Evolutionary conservation across 2,113 vertebrate genomes (phyloP).

Genomic region (Bos indicus): DNA sequence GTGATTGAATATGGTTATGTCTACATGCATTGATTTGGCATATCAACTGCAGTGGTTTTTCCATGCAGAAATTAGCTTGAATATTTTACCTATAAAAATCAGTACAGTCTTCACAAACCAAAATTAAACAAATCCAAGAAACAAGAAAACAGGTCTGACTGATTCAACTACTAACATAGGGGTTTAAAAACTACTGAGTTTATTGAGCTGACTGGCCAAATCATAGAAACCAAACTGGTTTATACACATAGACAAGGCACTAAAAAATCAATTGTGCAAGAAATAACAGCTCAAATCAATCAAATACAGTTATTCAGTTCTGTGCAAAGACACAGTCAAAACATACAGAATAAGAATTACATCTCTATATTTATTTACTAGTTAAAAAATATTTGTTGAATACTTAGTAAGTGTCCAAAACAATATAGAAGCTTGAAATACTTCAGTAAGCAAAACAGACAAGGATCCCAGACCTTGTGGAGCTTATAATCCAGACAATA

Average conservation of each 20-base stretch:
- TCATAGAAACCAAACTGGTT: constrained; percentile 21
- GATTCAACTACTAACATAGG: constrained; percentile 1
- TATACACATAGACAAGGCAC: background rate
- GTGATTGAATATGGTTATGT: constrained; percentile 20
- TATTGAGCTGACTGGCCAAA: background rate
- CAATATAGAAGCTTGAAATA: background rate
- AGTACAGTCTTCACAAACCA: background rate
- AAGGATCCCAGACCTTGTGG: background rate
- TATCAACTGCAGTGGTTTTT: constrained; percentile 22
- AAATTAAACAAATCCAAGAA: constrained; percentile 28
- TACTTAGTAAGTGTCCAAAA: background rate
- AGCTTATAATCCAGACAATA: background rate
- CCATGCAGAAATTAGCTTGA: background rate
- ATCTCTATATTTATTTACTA: background rate
- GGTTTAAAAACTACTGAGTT: background rate
- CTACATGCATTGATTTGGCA: background rate
- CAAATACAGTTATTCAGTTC: background rate
- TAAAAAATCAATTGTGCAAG: constrained; percentile 1
- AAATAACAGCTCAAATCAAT: constrained; percentile 1
- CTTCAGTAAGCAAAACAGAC: background rate
- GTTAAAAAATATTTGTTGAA: constrained; percentile 19
- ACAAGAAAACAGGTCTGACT: background rate
- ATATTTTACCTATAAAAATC: background rate
- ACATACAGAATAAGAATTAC: background rate
- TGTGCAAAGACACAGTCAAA: background rate